Evolutionary conservation across 1,140 invertebrate genomes (phyloP).

Genomic region (Ostrea edulis): DNA sequence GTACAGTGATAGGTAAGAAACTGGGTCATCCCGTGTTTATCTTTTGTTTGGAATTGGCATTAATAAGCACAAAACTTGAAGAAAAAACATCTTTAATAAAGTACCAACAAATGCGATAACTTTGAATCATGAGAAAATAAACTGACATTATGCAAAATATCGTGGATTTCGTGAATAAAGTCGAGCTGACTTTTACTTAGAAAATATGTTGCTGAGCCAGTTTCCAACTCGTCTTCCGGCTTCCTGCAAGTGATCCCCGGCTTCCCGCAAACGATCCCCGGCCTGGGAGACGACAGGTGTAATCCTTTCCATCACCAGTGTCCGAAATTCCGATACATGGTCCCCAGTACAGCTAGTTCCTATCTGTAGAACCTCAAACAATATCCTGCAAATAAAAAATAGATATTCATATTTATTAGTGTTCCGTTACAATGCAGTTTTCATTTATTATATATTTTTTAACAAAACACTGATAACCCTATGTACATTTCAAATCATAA

Average conservation of each 20-base stretch:
- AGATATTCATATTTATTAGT: background rate
- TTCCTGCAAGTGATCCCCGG: background rate
- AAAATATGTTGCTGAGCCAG: background rate
- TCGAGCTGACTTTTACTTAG: constrained; percentile 1
- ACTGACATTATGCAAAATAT: background rate
- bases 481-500: too few species aligned
- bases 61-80: too few species aligned
- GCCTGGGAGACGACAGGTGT: background rate
- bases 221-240: background rate
- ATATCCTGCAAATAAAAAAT: background rate
- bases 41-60: too few species aligned
- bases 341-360: background rate
- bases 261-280: background rate
- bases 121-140: background rate
- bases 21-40: too few species aligned
- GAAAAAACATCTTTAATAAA: background rate
- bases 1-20: too few species aligned
- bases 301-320: background rate
- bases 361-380: constrained; percentile 22
- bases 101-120: background rate
- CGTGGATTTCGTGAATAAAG: background rate
- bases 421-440: too few species aligned
- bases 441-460: too few species aligned
- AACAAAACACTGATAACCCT: too few species aligned
- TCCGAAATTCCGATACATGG: constrained; percentile 13